A percentile compares a stretch with the other conserved stretches of the same genome.
Evolutionary conservation across 1,140 invertebrate species (phyloP).

Genomic region (Episyrphus balteatus): DNA sequence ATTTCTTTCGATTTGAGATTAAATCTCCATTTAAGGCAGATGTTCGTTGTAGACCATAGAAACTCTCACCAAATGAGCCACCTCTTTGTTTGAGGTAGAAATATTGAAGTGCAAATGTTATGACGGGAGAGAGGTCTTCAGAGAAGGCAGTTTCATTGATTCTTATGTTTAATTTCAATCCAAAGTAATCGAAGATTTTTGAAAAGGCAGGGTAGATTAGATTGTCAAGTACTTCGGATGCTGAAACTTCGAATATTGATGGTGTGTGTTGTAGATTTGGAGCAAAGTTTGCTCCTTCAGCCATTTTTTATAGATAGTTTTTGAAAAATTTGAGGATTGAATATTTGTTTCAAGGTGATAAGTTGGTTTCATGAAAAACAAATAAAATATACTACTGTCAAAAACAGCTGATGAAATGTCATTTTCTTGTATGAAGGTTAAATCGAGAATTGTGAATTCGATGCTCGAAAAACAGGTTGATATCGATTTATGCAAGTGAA

Average conservation of each 20-base stretch:
- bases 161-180: conserved; percentile 5
- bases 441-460: too few species aligned
- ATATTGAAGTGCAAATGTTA: conserved; percentile 28
- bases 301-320: not conserved
- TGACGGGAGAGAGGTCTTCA: conserved; percentile 25
- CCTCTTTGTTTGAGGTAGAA: conserved; percentile 26
- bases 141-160: conserved; percentile 9
- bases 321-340: too few species aligned
- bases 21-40: conserved; percentile 16
- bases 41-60: conserved; percentile 29
- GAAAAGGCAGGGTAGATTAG: conserved; percentile 31
- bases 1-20: conserved; percentile 16
- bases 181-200: conserved; percentile 32
- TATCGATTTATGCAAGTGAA: too few species aligned
- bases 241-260: conserved; percentile 33
- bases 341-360: too few species aligned
- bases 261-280: conserved; percentile 32
- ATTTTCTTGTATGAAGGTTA: too few species aligned
- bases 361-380: too few species aligned
- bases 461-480: too few species aligned
- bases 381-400: too few species aligned
- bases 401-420: too few species aligned
- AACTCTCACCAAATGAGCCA: conserved; percentile 31
- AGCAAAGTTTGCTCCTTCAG: conserved; percentile 20
- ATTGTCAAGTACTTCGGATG: conserved; percentile 29